Conservation (phyloP, 2,888 invertebrate species). For the Meteorus cinctellus region DNA sequence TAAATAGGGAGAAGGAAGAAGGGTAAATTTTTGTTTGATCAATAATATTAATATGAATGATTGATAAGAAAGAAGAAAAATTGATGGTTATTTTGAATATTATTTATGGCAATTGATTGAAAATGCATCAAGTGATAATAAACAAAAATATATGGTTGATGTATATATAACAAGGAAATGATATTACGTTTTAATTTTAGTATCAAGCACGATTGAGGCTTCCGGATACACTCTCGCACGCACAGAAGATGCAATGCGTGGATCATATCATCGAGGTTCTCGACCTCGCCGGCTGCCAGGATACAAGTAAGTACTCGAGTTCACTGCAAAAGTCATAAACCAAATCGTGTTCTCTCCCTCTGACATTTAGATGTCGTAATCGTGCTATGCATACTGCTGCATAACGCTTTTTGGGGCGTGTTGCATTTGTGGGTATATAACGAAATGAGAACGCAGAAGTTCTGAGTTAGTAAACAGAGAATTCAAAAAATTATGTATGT, state of each 20-base stretch:
- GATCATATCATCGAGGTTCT: conserved; percentile 85
- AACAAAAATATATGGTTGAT: conserved; percentile 31
- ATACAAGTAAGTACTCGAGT: conserved; percentile 78
- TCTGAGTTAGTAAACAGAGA: conserved; percentile 3
- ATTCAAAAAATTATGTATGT: conserved; percentile 1
- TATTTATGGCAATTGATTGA: background rate
- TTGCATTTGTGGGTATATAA: conserved; percentile 14
- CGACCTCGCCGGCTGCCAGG: conserved; percentile 83
- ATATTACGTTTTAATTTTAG: conserved; percentile 69
- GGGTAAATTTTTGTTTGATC: too few species aligned
- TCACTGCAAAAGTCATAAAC: conserved; percentile 40
- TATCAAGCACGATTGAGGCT: conserved; percentile 79
- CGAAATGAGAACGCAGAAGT: conserved; percentile 24
- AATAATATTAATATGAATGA: too few species aligned
- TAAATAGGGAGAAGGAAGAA: too few species aligned
- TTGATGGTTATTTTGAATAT: conserved; percentile 26
- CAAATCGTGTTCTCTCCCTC: conserved; percentile 49
- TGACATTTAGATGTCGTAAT: conserved; percentile 49
- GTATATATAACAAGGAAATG: conserved; percentile 51
- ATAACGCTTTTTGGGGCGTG: background rate
- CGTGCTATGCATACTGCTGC: background rate
- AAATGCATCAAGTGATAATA: background rate
- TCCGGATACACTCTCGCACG: conserved; percentile 82
- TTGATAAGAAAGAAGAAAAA: too few species aligned
- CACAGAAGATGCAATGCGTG: conserved; percentile 85